Conservation (phyloP, 1,140 invertebrate species). For the Asobara japonica region DNA sequence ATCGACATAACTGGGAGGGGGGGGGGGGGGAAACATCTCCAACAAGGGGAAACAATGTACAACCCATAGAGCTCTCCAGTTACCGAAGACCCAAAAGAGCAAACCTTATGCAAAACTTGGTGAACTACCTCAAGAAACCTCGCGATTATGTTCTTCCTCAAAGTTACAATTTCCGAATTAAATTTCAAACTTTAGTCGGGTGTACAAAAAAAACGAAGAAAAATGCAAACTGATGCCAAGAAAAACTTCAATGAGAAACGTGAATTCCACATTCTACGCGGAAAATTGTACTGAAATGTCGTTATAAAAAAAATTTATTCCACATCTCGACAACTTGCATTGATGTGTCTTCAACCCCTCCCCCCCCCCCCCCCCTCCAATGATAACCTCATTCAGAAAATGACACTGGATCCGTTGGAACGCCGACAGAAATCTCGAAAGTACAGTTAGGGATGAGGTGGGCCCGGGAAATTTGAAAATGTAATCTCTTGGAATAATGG, state of each 20-base stretch:
- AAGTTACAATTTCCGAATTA: background rate
- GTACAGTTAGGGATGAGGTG: background rate
- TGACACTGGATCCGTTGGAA: background rate
- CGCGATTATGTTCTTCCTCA: background rate
- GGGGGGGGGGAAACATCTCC: background rate
- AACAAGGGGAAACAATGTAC: background rate
- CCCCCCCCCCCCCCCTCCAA: too few relatives aligned
- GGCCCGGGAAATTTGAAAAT: constrained; percentile 4
- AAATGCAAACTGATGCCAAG: background rate
- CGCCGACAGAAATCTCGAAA: background rate
- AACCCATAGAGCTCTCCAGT: background rate
- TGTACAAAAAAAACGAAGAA: background rate
- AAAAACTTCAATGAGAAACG: background rate
- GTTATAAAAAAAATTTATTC: background rate
- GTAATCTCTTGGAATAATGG: background rate
- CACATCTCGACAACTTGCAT: background rate
- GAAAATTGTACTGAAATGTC: background rate
- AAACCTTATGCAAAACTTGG: background rate
- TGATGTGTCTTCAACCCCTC: background rate
- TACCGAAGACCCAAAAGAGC: constrained; percentile 10
- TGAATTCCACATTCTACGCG: background rate
- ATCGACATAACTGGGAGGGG: background rate
- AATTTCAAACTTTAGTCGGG: background rate
- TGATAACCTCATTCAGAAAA: background rate
- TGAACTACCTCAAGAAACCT: background rate